phyloP scores from a whole-genome alignment of 2,888 invertebrate genomes.

The Portevinia maculata region DNA sequence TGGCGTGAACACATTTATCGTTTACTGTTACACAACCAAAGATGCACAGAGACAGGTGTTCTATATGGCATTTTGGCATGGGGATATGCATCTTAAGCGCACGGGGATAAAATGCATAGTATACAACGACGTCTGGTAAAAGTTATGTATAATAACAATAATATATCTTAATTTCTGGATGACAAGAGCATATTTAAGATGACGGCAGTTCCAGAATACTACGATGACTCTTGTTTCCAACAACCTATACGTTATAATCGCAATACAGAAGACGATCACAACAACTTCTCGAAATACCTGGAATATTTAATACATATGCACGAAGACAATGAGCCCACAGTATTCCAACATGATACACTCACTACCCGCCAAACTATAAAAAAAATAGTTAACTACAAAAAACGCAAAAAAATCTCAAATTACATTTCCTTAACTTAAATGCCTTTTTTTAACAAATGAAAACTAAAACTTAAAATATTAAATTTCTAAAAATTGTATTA shows the following conservation, averaged over 20 bases:
- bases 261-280: constrained; percentile 17
- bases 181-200: constrained; percentile 11
- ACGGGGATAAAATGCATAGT: constrained; percentile 12
- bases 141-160: too few relatives aligned
- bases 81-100: not conserved
- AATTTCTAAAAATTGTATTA: too few relatives aligned
- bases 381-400: too few relatives aligned
- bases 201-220: too few relatives aligned
- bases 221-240: too few relatives aligned
- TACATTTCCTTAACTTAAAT: too few relatives aligned
- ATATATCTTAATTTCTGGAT: not conserved
- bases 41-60: constrained; percentile 7
- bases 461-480: too few relatives aligned
- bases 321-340: too few relatives aligned
- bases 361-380: constrained; percentile 1
- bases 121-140: constrained; percentile 15
- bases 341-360: constrained; percentile 9
- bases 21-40: not conserved
- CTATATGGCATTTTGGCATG: constrained; percentile 16
- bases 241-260: constrained; percentile 17
- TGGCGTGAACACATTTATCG: constrained; percentile 9
- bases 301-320: constrained; percentile 18
- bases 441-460: too few relatives aligned
- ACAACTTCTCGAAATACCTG: constrained; percentile 23
- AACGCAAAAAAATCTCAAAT: too few relatives aligned